Evolutionary conservation across 2,113 vertebrate species (phyloP).

Genomic region (Thermophis baileyi): DNA sequence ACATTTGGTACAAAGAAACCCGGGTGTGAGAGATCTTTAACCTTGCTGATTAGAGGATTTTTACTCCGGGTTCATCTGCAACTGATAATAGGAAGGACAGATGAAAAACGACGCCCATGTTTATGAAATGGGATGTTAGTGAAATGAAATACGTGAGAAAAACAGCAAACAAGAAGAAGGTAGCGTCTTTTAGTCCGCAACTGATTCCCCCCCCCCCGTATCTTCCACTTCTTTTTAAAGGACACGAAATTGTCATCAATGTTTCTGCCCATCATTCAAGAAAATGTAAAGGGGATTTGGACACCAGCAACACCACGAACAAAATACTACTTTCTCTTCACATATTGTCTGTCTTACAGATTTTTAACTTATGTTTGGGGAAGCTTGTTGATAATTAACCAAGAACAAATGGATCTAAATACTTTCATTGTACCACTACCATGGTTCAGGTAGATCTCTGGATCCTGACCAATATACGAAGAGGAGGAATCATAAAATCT

Average conservation of each 20-base stretch:
- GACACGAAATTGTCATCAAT: conserved; percentile 3
- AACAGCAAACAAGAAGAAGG: conserved; percentile 7
- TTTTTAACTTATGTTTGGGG: too few relatives aligned
- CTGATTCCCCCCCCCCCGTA: background rate
- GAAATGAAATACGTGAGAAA: background rate
- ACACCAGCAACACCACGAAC: too few relatives aligned
- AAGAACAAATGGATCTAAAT: too few relatives aligned
- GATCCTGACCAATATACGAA: too few relatives aligned
- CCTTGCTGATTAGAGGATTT: too few relatives aligned
- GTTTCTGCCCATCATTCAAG: background rate
- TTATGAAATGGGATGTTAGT: background rate
- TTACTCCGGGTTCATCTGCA: background rate
- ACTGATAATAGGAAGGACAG: too few relatives aligned
- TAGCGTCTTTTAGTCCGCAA: background rate
- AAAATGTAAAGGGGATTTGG: background rate
- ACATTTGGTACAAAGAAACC: background rate
- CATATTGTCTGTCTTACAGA: too few relatives aligned
- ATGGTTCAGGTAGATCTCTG: too few relatives aligned
- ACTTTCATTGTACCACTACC: too few relatives aligned
- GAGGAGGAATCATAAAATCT: too few relatives aligned
- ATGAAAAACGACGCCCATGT: background rate
- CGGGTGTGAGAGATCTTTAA: background rate
- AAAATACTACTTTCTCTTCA: too few relatives aligned
- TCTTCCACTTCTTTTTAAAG: background rate
- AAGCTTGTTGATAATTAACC: too few relatives aligned